Evolutionary conservation across 1,140 invertebrate species (phyloP), one percentile per base, ranked within the genome.

Genomic region (Pantala flavescens): DNA sequence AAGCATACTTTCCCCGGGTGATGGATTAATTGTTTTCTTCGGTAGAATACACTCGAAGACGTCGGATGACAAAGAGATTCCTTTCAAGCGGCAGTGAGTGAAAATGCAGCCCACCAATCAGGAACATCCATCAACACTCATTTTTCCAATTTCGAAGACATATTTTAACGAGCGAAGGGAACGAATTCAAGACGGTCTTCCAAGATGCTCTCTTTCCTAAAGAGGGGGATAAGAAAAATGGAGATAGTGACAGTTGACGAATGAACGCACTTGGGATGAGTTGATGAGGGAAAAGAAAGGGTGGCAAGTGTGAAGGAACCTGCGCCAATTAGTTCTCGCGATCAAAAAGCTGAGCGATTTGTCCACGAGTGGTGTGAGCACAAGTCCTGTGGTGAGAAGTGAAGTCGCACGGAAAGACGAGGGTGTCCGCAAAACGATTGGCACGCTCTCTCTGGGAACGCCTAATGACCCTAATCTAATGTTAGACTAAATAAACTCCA

Each of bases 71-170:
- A 16, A 63, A 19, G 28, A 36, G 28, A 36, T 36, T 36, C 9
- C 28, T 2, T n/a, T 49, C 43, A 9, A 11, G 43, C 43, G 16
- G 10, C 10, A 63, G 5, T 63, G 49, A 63, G n/a, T 16, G n/a
- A 21, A 63, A 63, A 63, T 21, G 16, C 49, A 63, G 49, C 14
- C 49, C n/a, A 63, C 49, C 49, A 63, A 63, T 63, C n/a, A 1
- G 49, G 12, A 63, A 63, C 49, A 63, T 63, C 49, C 49, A 63
- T 63, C 49, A 63, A 21, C 49, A 63, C 49, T 63, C 49, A 63
- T 63, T 63, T 63, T 63, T 63, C 49, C 49, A 63, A 63, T 63
- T 63, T 63, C 49, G 49, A 21, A 63, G 49, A 63, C 49, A 63
- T 63, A 63, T 63, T 63, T 63, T 63, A 63, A 63, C 49, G 49